These are phyloP conservation scores for Craseonycteris thonglongyai DNA, from an alignment of 2,113 vertebrate species.

Conservation along the genomic window DNA sequence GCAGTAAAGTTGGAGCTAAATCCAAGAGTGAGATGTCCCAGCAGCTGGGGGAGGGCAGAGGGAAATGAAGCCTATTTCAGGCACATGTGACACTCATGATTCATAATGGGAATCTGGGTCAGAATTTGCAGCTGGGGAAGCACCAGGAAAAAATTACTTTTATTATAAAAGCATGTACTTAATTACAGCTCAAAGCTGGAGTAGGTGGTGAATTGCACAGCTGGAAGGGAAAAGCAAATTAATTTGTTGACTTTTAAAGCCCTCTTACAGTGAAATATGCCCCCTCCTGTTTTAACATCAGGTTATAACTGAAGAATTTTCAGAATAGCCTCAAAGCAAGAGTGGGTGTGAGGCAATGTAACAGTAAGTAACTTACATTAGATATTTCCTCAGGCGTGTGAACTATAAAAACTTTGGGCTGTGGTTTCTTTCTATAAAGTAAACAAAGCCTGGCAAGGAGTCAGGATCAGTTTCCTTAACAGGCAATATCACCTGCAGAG, in stretches of 20 bases:
- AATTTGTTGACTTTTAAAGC: constrained; percentile 67
- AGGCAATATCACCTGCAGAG: not conserved
- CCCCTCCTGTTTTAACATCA: constrained; percentile 26
- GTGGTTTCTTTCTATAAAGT: constrained; percentile 15
- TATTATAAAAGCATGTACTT: constrained; percentile 74
- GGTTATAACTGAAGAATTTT: constrained; percentile 17
- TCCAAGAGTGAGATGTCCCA: constrained; percentile 30
- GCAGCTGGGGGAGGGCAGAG: constrained; percentile 27
- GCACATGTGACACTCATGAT: constrained; percentile 69
- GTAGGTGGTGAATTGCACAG: constrained; percentile 45
- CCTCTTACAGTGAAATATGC: constrained; percentile 50
- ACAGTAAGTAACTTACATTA: not conserved
- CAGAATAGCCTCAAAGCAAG: constrained; percentile 21
- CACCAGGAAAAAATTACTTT: constrained; percentile 73
- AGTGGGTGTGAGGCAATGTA: not conserved
- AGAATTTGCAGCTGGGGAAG: constrained; percentile 75
- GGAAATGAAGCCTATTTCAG: constrained; percentile 62
- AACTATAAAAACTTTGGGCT: not conserved
- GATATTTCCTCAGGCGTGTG: not conserved
- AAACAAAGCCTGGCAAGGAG: not conserved
- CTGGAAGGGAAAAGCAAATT: constrained; percentile 66
- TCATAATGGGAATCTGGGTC: constrained; percentile 76
- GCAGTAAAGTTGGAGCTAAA: constrained; percentile 31
- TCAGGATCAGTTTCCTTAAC: not conserved
- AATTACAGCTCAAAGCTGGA: constrained; percentile 70